Evolutionary conservation across 2,888 invertebrate species (phyloP), one percentile per base, ranked within the genome.

Genomic region (Protonemura montana): DNA sequence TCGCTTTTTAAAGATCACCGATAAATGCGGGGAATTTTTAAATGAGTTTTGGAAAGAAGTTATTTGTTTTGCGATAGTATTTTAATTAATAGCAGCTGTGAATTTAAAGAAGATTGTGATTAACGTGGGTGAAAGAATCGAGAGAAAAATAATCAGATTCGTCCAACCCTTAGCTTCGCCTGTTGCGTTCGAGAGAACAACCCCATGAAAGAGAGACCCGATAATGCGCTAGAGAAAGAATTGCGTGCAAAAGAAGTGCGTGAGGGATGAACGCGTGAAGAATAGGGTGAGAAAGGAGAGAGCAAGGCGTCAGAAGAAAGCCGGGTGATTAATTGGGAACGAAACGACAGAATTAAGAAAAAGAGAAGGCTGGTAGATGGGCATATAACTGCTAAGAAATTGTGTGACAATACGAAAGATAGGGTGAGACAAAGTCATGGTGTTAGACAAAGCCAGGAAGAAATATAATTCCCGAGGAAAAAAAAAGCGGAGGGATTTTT

Each of bases 341-440:
- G 84, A 84, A 83, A 41, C 82, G 82, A 26, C 82, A 41, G 42
- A 83, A 83, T 83, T 83, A 83, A 83, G 82, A 83, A 83, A 83
- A 25, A n/a, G 82, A 41, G 41, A 41, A 83, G 41, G 42, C 41
- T 30, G 41, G 28, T 21, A 7, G 25, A 26, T 76, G 26, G 76
- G 76, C 10, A 26, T 78, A 78, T 13, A 28, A n/a, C 78, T 78
- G 28, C 28, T 27, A 27, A 78, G 28, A 28, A 28, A 78, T 28
- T 78, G 27, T 78, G 82, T 82, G 83, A 83, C 26, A 25, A 26
- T 27, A 78, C 10, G 27, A 82, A 82, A 82, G 26, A 29, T 30
- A 3, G 29, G 29, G 29, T 30, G 41, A 41, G 41, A 83, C 82
- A 29, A 35, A 21, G 42, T 21, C 26, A 41, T 21, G 25, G 82